Evolutionary conservation across 1,140 invertebrate species (phyloP).

Genomic region (Calycopis cecrops): DNA sequence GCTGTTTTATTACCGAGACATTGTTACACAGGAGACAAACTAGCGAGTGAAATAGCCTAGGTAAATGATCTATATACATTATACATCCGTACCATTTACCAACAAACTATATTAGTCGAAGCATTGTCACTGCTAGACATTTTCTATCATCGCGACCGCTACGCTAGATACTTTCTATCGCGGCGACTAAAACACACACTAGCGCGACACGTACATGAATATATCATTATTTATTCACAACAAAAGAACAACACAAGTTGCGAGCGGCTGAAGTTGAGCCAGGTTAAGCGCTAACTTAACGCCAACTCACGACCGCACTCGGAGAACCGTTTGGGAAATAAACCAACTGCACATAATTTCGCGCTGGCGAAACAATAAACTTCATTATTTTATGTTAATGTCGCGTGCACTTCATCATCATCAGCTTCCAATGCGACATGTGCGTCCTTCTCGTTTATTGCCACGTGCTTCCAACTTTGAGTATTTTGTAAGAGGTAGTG

Average conservation of each 20-base stretch:
- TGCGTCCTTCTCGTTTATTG: no score
- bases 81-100: no score
- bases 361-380: neutral
- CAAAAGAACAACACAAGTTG: slow-evolving; percentile 14
- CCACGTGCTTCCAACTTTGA: no score
- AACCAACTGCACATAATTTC: slow-evolving; percentile 16
- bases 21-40: neutral
- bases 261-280: slow-evolving; percentile 23
- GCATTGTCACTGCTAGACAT: no score
- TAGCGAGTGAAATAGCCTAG: neutral
- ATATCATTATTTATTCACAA: slow-evolving; percentile 8
- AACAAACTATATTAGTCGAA: no score
- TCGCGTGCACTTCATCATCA: neutral
- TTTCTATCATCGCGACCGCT: no score
- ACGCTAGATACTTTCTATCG: no score
- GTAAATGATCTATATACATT: no score
- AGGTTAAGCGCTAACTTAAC: slow-evolving; percentile 30
- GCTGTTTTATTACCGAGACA: no score
- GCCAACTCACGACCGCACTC: slow-evolving; percentile 16
- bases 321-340: slow-evolving; percentile 19
- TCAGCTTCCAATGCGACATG: no score
- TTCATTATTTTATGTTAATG: neutral
- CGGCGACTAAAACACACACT: neutral
- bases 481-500: no score
- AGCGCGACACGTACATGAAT: neutral